phyloP scores from a whole-genome alignment of 2,888 invertebrate species.

The Cataglyphis albicans region DNA sequence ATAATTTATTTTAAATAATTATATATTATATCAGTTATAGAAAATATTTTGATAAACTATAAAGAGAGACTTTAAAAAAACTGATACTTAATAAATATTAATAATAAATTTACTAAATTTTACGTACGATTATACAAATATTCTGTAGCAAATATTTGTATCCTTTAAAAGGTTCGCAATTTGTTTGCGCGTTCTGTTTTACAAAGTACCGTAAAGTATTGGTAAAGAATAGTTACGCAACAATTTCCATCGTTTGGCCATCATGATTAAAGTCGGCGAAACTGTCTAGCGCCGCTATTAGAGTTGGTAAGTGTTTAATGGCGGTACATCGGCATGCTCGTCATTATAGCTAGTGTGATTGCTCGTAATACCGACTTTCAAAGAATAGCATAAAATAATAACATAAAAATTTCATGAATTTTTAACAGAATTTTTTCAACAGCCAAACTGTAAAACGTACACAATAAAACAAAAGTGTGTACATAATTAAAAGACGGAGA shows the following conservation, averaged over 20 bases:
- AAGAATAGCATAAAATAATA: conserved; percentile 4
- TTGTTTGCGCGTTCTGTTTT: not conserved
- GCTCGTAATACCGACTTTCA: not conserved
- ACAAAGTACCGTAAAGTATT: not conserved
- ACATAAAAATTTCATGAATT: not conserved
- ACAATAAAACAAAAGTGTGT: not conserved
- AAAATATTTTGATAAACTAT: not conserved
- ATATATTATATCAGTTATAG: not conserved
- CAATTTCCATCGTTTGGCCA: conserved; percentile 33
- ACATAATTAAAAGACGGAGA: not conserved
- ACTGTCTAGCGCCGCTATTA: conserved; percentile 25
- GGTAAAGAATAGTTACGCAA: conserved; percentile 33
- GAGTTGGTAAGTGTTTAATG: conserved; percentile 37
- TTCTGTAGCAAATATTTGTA: not conserved
- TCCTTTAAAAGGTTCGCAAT: not conserved
- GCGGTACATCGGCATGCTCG: not conserved
- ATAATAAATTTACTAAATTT: not conserved
- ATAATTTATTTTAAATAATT: not conserved
- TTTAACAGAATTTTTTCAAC: conserved; percentile 11
- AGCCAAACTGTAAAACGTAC: not conserved
- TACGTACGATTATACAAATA: not conserved
- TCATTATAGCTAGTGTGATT: conserved; percentile 22
- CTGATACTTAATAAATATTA: conserved; percentile 15
- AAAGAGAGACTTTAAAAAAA: not conserved
- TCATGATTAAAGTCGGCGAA: conserved; percentile 27